Conservation (phyloP, 2,797 vertebrate genomes). For the Glossophaga mutica region DNA sequence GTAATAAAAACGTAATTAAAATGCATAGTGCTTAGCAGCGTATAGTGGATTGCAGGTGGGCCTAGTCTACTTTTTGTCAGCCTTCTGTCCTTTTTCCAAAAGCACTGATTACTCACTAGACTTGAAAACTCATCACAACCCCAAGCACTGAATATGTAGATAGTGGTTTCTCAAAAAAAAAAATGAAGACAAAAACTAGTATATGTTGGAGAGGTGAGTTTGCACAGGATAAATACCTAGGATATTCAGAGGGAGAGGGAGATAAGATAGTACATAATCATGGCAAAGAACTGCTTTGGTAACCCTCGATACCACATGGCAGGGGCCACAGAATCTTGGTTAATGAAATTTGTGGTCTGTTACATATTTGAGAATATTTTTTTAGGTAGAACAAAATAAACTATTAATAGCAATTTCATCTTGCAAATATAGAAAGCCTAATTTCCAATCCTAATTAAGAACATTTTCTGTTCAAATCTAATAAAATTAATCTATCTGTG, state of each 20-base stretch:
- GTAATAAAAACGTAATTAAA: not conserved
- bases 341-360: not conserved
- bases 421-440: slow-evolving; percentile 23
- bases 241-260: not conserved
- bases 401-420: not conserved
- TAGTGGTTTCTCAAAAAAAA: not conserved
- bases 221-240: slow-evolving; percentile 6
- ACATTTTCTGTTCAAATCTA: not conserved
- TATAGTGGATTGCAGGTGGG: not conserved
- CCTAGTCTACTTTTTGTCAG: not conserved
- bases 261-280: not conserved
- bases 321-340: not conserved
- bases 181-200: not conserved
- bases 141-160: not conserved
- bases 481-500: not conserved
- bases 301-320: not conserved
- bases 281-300: not conserved
- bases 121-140: not conserved
- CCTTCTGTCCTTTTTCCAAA: not conserved
- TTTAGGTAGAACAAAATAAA: not conserved
- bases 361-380: slow-evolving; percentile 6
- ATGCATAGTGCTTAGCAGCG: not conserved
- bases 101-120: not conserved
- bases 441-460: slow-evolving; percentile 30
- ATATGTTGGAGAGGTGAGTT: not conserved